Conservation (phyloP, 2,113 vertebrate genomes). For the Macaca mulatta region DNA sequence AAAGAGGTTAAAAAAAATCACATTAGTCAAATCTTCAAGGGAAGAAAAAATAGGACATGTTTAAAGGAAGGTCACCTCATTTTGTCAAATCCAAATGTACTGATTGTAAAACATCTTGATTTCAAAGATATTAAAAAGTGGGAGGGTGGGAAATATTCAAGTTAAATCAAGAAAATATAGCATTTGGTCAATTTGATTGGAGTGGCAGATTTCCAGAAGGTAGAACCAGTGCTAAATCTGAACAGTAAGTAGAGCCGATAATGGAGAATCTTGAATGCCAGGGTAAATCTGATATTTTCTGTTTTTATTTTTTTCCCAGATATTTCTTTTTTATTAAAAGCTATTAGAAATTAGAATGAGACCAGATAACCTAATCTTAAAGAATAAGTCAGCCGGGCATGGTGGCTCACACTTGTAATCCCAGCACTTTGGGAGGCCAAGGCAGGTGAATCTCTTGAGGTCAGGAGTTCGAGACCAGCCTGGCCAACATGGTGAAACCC, state of each 20-base stretch:
- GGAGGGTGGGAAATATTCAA: background rate
- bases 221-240: background rate
- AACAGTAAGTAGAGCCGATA: too few relatives aligned
- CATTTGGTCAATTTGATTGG: background rate
- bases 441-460: too few relatives aligned
- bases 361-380: background rate
- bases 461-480: too few relatives aligned
- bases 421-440: too few relatives aligned
- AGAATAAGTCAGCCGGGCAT: background rate
- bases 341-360: conserved; percentile 14
- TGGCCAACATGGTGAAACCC: too few relatives aligned
- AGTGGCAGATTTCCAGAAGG: background rate
- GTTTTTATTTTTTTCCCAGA: conserved; percentile 6
- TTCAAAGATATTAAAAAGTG: background rate
- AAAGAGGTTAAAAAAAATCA: background rate
- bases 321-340: background rate
- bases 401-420: too few relatives aligned
- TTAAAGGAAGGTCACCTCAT: background rate
- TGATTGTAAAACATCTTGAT: background rate
- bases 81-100: background rate
- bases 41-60: background rate
- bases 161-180: background rate
- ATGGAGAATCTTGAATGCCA: too few relatives aligned
- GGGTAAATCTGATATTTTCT: background rate
- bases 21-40: background rate